Evolutionary conservation across 2,888 invertebrate genomes (phyloP).

Genomic region (Nematopogon swammerdamellus): DNA sequence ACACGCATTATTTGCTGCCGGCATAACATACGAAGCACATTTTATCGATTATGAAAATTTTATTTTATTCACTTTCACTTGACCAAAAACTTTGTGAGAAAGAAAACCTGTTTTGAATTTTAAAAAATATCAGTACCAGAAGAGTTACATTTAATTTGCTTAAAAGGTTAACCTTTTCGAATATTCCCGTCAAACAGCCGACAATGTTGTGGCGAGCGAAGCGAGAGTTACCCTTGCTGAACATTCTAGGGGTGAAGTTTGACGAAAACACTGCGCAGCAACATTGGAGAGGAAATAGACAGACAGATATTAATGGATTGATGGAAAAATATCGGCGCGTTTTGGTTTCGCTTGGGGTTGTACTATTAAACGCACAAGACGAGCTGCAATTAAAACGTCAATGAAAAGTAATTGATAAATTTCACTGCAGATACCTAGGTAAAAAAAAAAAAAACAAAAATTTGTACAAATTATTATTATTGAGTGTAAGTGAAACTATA

Average conservation of each 20-base stretch:
- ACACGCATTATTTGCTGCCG: too few relatives aligned
- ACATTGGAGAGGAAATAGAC: constrained; percentile 52
- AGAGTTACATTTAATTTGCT: not conserved
- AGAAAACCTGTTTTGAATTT: too few relatives aligned
- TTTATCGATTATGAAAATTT: too few relatives aligned
- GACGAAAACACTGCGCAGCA: not conserved
- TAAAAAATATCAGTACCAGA: too few relatives aligned
- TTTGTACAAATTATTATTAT: too few relatives aligned
- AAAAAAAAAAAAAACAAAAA: too few relatives aligned
- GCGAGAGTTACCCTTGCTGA: not conserved
- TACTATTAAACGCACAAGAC: constrained; percentile 53
- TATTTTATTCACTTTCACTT: too few relatives aligned
- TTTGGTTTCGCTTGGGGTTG: constrained; percentile 31
- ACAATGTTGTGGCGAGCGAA: not conserved
- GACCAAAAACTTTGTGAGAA: too few relatives aligned
- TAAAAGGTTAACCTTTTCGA: not conserved
- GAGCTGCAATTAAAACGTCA: constrained; percentile 51
- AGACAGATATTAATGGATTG: constrained; percentile 68
- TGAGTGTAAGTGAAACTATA: too few relatives aligned
- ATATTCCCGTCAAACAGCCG: not conserved
- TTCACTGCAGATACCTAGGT: not conserved
- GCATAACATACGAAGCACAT: too few relatives aligned
- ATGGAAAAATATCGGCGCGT: constrained; percentile 65
- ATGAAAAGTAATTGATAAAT: constrained; percentile 31
- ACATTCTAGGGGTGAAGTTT: not conserved